Conservation (phyloP, 2,888 invertebrate species). For the Cistogaster globosa region DNA sequence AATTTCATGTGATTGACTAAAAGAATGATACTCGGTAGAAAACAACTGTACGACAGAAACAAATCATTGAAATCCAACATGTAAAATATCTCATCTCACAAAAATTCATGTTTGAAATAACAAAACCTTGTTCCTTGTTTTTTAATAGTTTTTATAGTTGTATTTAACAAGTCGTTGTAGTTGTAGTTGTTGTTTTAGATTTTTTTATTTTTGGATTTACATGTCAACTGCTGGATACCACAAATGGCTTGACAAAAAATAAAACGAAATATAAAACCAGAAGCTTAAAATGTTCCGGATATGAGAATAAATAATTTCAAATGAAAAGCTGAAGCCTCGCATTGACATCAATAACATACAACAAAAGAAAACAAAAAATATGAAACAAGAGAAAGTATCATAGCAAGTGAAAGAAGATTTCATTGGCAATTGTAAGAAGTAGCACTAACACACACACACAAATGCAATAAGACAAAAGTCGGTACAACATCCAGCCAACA, state of each 20-base stretch:
- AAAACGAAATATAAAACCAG: background rate
- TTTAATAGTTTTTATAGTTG: background rate
- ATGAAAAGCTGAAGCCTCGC: slow-evolving; percentile 50
- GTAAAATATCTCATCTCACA: slow-evolving; percentile 33
- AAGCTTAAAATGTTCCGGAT: slow-evolving; percentile 37
- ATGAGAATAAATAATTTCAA: slow-evolving; percentile 58
- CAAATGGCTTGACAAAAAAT: slow-evolving; percentile 40
- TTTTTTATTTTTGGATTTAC: background rate
- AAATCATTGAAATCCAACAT: slow-evolving; percentile 33
- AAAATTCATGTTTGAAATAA: slow-evolving; percentile 6
- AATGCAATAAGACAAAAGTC: background rate
- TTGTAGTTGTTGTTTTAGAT: background rate
- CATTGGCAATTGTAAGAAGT: slow-evolving; percentile 22
- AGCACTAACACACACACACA: background rate
- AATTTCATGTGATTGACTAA: slow-evolving; percentile 52
- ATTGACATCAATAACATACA: slow-evolving; percentile 34
- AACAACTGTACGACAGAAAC: slow-evolving; percentile 2
- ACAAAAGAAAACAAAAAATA: background rate
- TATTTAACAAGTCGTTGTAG: background rate
- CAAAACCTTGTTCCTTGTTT: slow-evolving; percentile 2
- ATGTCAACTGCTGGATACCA: slow-evolving; percentile 61
- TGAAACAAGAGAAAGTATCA: background rate
- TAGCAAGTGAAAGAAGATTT: slow-evolving; percentile 23
- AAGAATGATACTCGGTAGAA: slow-evolving; percentile 6
- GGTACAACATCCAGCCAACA: background rate